Evolutionary conservation across 2,888 invertebrate species (phyloP), one percentile per base, ranked within the genome.

Genomic region (Leptopterna dolabrata): DNA sequence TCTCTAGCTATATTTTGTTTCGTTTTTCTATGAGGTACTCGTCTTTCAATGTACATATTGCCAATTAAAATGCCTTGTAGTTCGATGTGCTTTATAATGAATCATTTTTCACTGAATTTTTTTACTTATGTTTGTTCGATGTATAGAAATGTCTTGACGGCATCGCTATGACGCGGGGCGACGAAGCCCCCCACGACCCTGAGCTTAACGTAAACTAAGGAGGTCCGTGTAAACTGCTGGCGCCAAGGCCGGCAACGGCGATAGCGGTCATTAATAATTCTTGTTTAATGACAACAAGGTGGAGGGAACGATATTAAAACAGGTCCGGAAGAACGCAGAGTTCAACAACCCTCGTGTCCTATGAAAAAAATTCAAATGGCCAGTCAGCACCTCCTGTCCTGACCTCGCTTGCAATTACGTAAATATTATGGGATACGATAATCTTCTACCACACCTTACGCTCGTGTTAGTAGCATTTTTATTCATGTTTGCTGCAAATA

Each of bases 341-440:
- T 73, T 73, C 73, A 73, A 19, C 41, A 73, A 73, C 73, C 73
- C 63, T 36, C 14, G 36, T 19, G 36, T 73, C 73, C 24, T 9
- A 30, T 73, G 73, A 73, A 73, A 73, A 73, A 73, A 36, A 2
- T 36, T 36, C 36, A 30, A 36, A 73, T 19, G 36, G 41, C 73
- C 16, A 73, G 73, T 73, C 41, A 41, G 73, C 73, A 36, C 19
- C 73, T 41, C 73, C 73, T 73, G 73, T 9, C 73, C 73, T 73
- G 36, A 41, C 73, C 41, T 73, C 36, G 41, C 73, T 16, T 14
- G 16, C 41, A 73, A 73, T 73, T 73, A 41, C 73, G 73, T 73
- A 73, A 73, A 73, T 73, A 73, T 73, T 73, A 73, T 73, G 16
- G 63, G 19, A 63, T 63, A 0, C 63, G 9, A 24, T 24, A 24